Evolutionary conservation across 2,113 vertebrate genomes (phyloP).

Genomic region (Silurus glanis): DNA sequence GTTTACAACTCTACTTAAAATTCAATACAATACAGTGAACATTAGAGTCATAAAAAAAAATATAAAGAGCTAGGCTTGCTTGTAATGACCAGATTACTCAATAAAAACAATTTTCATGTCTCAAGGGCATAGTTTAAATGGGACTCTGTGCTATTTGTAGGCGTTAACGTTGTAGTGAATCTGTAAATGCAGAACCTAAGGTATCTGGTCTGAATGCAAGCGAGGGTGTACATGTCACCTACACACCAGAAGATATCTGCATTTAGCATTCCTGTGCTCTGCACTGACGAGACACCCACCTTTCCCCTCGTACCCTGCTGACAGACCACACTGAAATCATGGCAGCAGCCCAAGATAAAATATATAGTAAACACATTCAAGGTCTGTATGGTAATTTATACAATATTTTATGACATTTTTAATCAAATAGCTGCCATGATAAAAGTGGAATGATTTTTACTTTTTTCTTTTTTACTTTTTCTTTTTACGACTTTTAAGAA

Average conservation of each 20-base stretch:
- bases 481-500: slow-evolving; percentile 24
- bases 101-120: not conserved
- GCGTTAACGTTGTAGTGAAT: not conserved
- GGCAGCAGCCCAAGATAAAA: slow-evolving; percentile 39
- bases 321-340: slow-evolving; percentile 30
- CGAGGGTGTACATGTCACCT: slow-evolving; percentile 16
- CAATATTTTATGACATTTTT: slow-evolving; percentile 31
- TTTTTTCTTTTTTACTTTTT: no score
- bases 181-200: not conserved
- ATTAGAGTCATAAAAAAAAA: not conserved
- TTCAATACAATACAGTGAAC: not conserved
- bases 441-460: not conserved
- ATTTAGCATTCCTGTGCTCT: slow-evolving; percentile 29
- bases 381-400: not conserved
- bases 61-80: not conserved
- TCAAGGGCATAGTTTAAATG: not conserved
- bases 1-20: not conserved
- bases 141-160: not conserved
- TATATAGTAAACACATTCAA: slow-evolving; percentile 10
- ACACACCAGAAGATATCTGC: slow-evolving; percentile 25
- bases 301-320: not conserved
- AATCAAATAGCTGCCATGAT: slow-evolving; percentile 45
- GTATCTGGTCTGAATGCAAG: not conserved
- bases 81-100: not conserved
- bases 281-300: not conserved